A percentile compares a stretch with the other conserved stretches of the same genome.
These are phyloP conservation scores for Cantharis lateralis DNA, from an alignment of 2,888 invertebrate genomes.

Conservation along the genomic window DNA sequence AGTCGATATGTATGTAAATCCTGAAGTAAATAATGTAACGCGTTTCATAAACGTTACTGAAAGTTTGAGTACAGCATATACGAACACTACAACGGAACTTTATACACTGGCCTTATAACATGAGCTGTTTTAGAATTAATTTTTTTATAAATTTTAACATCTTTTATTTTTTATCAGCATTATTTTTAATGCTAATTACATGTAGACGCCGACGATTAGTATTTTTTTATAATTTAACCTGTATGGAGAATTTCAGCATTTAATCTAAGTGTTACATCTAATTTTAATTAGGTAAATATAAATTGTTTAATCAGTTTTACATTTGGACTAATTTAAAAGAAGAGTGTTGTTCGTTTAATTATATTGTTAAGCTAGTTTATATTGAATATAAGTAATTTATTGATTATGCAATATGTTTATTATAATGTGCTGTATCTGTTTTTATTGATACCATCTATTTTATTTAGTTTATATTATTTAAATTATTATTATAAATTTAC, in stretches of 20 bases:
- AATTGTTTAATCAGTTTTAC: background rate
- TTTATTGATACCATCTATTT: background rate
- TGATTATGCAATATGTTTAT: background rate
- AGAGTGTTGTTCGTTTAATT: background rate
- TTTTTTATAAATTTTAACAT: background rate
- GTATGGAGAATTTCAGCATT: background rate
- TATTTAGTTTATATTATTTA: background rate
- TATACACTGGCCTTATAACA: background rate
- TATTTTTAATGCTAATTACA: background rate
- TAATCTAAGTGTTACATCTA: background rate
- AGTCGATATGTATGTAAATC: slow-evolving; percentile 48
- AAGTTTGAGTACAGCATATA: background rate
- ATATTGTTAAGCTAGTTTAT: background rate
- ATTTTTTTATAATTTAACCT: background rate
- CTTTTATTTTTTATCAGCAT: background rate
- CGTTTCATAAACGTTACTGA: background rate
- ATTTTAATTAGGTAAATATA: background rate
- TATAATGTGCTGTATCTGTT: background rate
- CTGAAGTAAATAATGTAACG: background rate
- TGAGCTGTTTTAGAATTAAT: background rate
- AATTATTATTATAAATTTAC: background rate
- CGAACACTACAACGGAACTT: background rate
- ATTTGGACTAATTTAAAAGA: background rate
- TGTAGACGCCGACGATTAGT: background rate
- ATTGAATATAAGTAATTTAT: background rate